These are phyloP conservation scores for Athrips mouffetella DNA, from an alignment of 2,888 invertebrate species.

Conservation along the genomic window DNA sequence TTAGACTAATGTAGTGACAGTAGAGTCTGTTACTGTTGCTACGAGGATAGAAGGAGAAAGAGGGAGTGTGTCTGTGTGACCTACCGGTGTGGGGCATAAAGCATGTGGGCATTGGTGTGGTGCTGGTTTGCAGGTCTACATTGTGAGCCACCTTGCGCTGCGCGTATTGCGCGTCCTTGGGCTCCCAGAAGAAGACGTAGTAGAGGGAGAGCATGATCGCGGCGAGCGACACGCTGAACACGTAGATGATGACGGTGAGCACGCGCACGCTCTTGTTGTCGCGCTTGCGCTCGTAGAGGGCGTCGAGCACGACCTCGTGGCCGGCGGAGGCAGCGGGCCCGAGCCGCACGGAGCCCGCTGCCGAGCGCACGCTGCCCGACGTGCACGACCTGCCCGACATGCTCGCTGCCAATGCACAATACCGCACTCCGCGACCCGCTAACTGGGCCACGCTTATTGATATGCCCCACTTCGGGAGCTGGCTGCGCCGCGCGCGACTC, in stretches of 20 bases:
- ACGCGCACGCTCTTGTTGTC: constrained; percentile 93
- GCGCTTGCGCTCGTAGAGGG: constrained; percentile 88
- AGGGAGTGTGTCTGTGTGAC: constrained; percentile 66
- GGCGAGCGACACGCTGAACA: constrained; percentile 95
- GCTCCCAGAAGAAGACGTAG: constrained; percentile 97
- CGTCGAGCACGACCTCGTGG: constrained; percentile 84
- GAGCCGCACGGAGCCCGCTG: constrained; percentile 65
- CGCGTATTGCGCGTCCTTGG: constrained; percentile 78
- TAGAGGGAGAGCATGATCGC: constrained; percentile 96
- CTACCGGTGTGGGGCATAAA: constrained; percentile 75
- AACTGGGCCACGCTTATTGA: constrained; percentile 73
- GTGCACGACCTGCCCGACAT: constrained; percentile 79
- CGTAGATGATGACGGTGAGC: constrained; percentile 94
- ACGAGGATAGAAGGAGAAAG: constrained; percentile 16
- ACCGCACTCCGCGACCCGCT: constrained; percentile 48
- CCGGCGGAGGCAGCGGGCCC: constrained; percentile 46
- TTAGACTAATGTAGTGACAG: background rate
- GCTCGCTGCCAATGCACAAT: constrained; percentile 34
- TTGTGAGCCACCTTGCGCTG: constrained; percentile 74
- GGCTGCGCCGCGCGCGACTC: constrained; percentile 53
- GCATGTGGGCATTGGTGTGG: constrained; percentile 76
- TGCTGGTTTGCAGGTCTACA: constrained; percentile 73
- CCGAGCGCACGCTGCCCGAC: constrained; percentile 76
- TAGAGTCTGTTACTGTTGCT: constrained; percentile 6
- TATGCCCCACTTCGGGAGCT: constrained; percentile 66